phyloP scores from a whole-genome alignment of 2,113 vertebrate genomes.

The Pica pica region DNA sequence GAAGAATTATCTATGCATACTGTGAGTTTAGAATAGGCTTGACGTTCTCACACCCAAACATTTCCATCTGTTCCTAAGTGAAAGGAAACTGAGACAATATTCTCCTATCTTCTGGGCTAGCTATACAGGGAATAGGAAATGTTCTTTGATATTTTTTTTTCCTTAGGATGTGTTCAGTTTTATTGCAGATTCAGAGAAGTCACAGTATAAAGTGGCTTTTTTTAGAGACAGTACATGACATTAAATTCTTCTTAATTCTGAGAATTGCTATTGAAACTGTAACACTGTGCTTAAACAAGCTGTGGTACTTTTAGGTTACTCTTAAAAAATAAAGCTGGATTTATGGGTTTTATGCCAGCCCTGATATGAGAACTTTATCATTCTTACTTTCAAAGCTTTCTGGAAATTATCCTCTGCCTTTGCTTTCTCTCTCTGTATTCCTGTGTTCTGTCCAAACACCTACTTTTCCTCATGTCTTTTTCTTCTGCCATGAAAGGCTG shows the following conservation, averaged over 20 bases:
- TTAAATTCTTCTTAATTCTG: neutral
- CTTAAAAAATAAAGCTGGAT: neutral
- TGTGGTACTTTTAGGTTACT: neutral
- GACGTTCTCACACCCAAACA: slow-evolving; percentile 56
- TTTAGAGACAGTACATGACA: neutral
- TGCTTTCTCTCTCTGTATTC: neutral
- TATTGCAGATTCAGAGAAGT: neutral
- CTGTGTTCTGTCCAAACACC: neutral
- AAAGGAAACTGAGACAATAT: slow-evolving; percentile 51
- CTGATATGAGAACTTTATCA: neutral
- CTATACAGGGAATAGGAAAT: slow-evolving; percentile 26
- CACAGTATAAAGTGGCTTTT: neutral
- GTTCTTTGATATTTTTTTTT: neutral
- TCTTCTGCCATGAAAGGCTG: neutral
- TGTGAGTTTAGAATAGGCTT: slow-evolving; percentile 39
- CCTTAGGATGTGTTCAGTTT: neutral
- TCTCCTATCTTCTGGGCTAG: slow-evolving; percentile 37
- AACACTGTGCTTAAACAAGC: neutral
- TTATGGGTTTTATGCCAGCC: neutral
- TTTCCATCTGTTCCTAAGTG: slow-evolving; percentile 53
- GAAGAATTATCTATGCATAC: slow-evolving; percentile 37
- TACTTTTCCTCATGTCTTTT: neutral
- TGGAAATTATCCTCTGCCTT: neutral
- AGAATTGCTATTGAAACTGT: neutral
- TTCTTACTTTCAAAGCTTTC: neutral